These are phyloP conservation scores for Andricus curvator DNA, from an alignment of 2,888 invertebrate species.

Conservation along the genomic window DNA sequence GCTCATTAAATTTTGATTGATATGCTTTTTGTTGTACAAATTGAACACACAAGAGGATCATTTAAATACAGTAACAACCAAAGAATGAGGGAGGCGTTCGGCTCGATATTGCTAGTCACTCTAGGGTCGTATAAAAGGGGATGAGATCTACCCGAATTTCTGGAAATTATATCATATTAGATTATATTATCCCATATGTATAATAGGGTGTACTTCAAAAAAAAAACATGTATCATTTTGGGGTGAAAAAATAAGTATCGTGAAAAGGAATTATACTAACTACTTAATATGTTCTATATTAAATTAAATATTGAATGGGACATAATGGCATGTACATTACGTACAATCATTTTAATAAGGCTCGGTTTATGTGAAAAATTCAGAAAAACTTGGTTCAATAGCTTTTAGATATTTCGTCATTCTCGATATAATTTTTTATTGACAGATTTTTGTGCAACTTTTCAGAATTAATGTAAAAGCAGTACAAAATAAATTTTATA, in stretches of 20 bases:
- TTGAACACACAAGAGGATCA: conserved; percentile 11
- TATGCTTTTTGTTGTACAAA: background rate
- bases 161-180: conserved; percentile 8
- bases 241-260: background rate
- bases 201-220: background rate
- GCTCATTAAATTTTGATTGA: background rate
- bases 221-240: background rate
- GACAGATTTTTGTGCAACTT: too few relatives aligned
- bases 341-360: too few relatives aligned
- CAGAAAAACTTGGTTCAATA: too few relatives aligned
- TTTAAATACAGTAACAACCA: background rate
- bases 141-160: background rate
- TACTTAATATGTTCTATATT: too few relatives aligned
- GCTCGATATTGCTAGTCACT: conserved; percentile 24
- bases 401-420: too few relatives aligned
- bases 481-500: too few relatives aligned
- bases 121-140: background rate
- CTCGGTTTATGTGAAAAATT: too few relatives aligned
- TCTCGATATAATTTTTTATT: too few relatives aligned
- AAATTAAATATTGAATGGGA: too few relatives aligned
- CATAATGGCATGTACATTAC: too few relatives aligned
- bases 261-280: background rate
- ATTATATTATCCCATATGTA: background rate
- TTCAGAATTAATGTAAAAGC: too few relatives aligned
- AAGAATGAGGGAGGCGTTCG: background rate